Conservation (phyloP, 2,797 vertebrate genomes). For the Anguilla anguilla region DNA sequence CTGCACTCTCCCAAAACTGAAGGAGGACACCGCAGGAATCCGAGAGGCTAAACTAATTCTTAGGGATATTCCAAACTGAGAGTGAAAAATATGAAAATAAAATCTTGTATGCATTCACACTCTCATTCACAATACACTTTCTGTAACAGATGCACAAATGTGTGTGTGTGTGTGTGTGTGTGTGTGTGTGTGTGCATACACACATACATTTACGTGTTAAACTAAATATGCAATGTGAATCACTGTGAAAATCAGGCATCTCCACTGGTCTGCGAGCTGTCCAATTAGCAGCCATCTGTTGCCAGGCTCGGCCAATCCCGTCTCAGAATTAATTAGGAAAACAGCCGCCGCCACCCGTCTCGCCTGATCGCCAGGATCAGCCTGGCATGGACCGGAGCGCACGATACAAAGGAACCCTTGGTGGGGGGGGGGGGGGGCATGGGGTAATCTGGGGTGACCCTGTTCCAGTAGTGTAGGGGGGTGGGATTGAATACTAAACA, state of each 20-base stretch:
- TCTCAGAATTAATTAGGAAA: conserved; percentile 28
- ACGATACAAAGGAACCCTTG: background rate
- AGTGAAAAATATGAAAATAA: too few relatives aligned
- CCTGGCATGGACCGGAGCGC: background rate
- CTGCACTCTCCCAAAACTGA: too few relatives aligned
- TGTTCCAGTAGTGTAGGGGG: background rate
- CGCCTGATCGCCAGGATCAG: background rate
- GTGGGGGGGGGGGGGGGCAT: too few relatives aligned
- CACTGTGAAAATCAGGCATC: background rate
- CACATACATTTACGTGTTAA: background rate
- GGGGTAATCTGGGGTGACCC: too few relatives aligned
- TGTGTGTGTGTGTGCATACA: background rate
- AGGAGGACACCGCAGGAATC: too few relatives aligned
- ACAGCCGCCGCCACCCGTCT: background rate
- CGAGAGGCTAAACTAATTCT: too few relatives aligned
- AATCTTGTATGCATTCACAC: too few relatives aligned
- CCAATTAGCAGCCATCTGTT: conserved; percentile 36
- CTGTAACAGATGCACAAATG: too few relatives aligned
- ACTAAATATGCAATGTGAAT: background rate
- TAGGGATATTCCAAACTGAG: too few relatives aligned
- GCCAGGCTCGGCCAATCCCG: conserved; percentile 16
- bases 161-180: background rate
- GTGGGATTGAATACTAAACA: background rate
- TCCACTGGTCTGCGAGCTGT: background rate
- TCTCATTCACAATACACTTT: too few relatives aligned